These are phyloP conservation scores for Corythaeola cristata DNA, from an alignment of 2,113 vertebrate genomes.

Conservation along the genomic window DNA sequence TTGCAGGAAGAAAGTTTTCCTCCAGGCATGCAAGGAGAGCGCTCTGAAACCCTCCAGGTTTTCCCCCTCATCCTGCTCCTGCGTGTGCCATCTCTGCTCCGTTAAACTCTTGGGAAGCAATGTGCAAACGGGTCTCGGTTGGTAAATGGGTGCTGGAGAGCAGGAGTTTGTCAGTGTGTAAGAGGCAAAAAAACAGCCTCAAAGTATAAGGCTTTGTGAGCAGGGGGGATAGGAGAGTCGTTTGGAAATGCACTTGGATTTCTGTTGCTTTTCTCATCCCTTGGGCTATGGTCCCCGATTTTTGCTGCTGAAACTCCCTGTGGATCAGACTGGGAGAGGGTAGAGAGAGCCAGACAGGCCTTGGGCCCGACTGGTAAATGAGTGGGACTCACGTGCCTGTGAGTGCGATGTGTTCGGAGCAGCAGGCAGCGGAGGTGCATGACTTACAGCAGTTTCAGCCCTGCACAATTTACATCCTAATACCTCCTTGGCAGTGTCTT, in stretches of 20 bases:
- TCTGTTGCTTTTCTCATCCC: not conserved
- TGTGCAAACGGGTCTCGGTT: not conserved
- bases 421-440: not conserved
- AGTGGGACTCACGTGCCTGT: fast-evolving
- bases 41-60: not conserved
- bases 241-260: not conserved
- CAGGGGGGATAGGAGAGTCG: too few relatives aligned
- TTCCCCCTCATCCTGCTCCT: too few relatives aligned
- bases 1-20: not conserved
- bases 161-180: not conserved
- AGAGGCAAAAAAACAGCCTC: not conserved
- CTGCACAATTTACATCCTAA: not conserved
- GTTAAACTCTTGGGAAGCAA: not conserved
- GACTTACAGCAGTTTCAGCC: not conserved
- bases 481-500: not conserved
- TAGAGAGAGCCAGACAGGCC: not conserved
- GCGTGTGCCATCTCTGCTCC: not conserved
- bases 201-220: not conserved
- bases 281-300: fast-evolving
- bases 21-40: not conserved
- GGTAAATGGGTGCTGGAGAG: not conserved
- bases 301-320: not conserved
- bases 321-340: too few relatives aligned
- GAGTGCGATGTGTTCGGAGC: not conserved
- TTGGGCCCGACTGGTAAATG: too few relatives aligned